Evolutionary conservation across 1,140 invertebrate genomes (phyloP), one percentile per base, ranked within the genome.

Genomic region (Anoplophora glabripennis): DNA sequence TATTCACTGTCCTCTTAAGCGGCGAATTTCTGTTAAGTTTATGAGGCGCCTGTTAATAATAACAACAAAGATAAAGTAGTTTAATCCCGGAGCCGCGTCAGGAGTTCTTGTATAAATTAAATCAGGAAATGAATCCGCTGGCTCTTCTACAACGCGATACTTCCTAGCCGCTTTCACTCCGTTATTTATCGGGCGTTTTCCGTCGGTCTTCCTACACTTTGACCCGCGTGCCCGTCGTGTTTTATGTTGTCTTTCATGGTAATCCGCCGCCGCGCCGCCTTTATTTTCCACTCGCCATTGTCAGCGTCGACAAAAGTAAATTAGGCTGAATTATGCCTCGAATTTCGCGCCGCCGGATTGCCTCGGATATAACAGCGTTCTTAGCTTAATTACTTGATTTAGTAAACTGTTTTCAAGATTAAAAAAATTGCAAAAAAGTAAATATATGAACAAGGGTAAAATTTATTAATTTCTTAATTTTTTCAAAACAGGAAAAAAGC

Each of bases 81-180:
- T 69, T 69, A 66, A 69, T 69, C 64, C 56, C 55, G 47, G 49
- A 46, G 40, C 51, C 47, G 60, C 68, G 61, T 71, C 68, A 66
- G 66, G 67, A 62, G 67, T 69, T 68, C 63, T 71, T 69, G 67
- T 67, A 67, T 63, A 69, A 71, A 71, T 71, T 68, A 67, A 71
- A 72, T 72, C 71, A 72, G 71, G 70, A 72, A 72, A 72, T 72
- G 70, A 72, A 72, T 71, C 71, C 70, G 66, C 61, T 61, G 54
- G 59, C 61, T 65, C 65, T 53, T 72, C 65, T 70, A 48, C 59
- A 67, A n/a, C n/a, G 56, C 63, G 59, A 62, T 61, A 64, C 66
- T 70, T 71, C 70, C 68, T 71, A 60, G 63, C 64, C 66, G 63
- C 66, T 72, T 72, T 66, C 65, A 57, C 37, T 48, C 38, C 47